Evolutionary conservation across 64 coral and sea anemone species (phyloP).

Genomic region (Porites australiensis): DNA sequence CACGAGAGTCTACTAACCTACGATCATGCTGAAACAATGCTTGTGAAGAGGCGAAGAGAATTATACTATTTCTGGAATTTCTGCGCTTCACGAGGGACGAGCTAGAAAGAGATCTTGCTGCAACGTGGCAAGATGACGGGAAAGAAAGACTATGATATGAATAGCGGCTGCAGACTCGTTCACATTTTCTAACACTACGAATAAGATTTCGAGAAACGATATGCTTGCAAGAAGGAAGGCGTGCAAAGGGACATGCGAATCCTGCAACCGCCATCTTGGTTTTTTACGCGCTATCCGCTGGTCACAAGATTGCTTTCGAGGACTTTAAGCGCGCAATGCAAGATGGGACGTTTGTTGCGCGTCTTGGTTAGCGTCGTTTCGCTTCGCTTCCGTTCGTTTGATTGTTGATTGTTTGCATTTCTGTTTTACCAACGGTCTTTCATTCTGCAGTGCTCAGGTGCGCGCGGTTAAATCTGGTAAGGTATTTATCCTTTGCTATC

Average conservation of each 20-base stretch:
- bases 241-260: not conserved
- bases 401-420: constrained; percentile 32
- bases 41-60: too few relatives aligned
- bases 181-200: not conserved
- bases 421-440: constrained; percentile 38
- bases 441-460: constrained; percentile 28
- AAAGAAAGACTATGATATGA: not conserved
- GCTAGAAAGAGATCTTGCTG: too few relatives aligned
- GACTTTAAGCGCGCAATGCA: not conserved
- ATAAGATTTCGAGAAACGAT: not conserved
- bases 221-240: not conserved
- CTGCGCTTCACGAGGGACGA: too few relatives aligned
- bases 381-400: not conserved
- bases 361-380: not conserved
- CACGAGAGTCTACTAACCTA: not conserved
- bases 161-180: not conserved
- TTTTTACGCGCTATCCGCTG: not conserved
- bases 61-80: too few relatives aligned
- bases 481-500: not conserved
- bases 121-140: not conserved
- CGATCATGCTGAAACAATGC: not conserved
- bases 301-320: not conserved
- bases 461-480: constrained; percentile 26
- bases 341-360: constrained; percentile 19
- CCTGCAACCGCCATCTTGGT: constrained; percentile 18